phyloP scores from a whole-genome alignment of 2,797 vertebrate species.

The Salmo trutta region DNA sequence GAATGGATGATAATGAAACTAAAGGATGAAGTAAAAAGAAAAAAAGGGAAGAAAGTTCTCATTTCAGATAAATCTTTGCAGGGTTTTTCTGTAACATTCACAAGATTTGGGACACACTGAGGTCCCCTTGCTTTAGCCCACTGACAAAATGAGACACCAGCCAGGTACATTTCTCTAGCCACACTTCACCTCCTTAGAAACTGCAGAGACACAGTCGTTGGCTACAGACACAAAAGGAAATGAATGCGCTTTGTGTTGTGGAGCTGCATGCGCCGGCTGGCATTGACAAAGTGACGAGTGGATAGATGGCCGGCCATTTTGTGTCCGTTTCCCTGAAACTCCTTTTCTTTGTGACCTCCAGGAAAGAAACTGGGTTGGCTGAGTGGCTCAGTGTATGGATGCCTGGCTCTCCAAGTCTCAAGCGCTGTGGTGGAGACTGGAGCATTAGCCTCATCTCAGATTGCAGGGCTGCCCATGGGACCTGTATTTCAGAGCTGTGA shows the following conservation, averaged over 20 bases:
- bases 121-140: not conserved
- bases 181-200: not conserved
- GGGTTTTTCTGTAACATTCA: not conserved
- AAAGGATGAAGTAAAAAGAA: not conserved
- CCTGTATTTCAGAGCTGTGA: slow-evolving; percentile 57
- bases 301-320: slow-evolving; percentile 21
- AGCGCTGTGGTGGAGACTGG: slow-evolving; percentile 53
- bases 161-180: not conserved
- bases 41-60: not conserved
- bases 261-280: not conserved
- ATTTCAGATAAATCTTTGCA: not conserved
- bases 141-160: not conserved
- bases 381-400: slow-evolving; percentile 32
- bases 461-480: slow-evolving; percentile 64
- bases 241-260: not conserved
- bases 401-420: slow-evolving; percentile 44
- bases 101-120: not conserved
- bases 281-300: not conserved
- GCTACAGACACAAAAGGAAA: not conserved
- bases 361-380: slow-evolving; percentile 31
- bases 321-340: slow-evolving; percentile 44
- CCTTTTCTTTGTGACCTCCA: slow-evolving; percentile 66
- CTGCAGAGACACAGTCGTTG: not conserved
- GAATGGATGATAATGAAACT: not conserved
- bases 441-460: slow-evolving; percentile 73